These are phyloP conservation scores for Cercocebus atys DNA, from an alignment of 2,113 vertebrate species.

Conservation along the genomic window DNA sequence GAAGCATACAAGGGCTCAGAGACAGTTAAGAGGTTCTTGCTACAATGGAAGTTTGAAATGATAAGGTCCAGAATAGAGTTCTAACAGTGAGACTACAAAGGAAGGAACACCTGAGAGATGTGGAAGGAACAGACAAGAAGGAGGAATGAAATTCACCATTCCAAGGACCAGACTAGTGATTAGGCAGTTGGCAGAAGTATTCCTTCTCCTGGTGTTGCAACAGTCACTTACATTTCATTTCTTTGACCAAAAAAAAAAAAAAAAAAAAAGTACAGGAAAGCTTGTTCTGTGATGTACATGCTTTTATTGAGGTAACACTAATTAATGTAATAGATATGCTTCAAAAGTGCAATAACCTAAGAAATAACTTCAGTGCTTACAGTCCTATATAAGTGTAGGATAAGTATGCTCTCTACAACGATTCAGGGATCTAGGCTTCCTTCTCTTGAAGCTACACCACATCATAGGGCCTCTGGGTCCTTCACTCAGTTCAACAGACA, in stretches of 20 bases:
- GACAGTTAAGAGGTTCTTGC: not conserved
- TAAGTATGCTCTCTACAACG: rapidly evolving
- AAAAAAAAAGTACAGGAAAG: not conserved
- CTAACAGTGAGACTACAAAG: not conserved
- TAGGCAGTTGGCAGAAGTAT: not conserved
- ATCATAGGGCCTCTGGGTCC: not conserved
- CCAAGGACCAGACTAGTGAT: not conserved
- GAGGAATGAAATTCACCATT: not conserved
- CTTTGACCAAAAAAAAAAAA: not conserved
- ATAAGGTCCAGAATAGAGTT: not conserved
- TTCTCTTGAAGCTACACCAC: not conserved
- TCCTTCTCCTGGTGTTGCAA: not conserved
- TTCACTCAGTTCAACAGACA: not conserved
- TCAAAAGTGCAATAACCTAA: not conserved
- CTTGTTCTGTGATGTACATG: not conserved
- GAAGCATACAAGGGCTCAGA: not conserved
- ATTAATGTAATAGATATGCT: not conserved
- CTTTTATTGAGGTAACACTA: not conserved
- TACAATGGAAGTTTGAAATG: not conserved
- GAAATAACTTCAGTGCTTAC: not conserved
- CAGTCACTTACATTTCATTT: not conserved
- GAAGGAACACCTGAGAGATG: not conserved
- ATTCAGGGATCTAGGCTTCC: not conserved
- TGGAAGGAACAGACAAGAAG: not conserved
- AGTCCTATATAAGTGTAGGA: not conserved